phyloP scores from a whole-genome alignment of 2,888 invertebrate genomes.

The Apodemia zela region DNA sequence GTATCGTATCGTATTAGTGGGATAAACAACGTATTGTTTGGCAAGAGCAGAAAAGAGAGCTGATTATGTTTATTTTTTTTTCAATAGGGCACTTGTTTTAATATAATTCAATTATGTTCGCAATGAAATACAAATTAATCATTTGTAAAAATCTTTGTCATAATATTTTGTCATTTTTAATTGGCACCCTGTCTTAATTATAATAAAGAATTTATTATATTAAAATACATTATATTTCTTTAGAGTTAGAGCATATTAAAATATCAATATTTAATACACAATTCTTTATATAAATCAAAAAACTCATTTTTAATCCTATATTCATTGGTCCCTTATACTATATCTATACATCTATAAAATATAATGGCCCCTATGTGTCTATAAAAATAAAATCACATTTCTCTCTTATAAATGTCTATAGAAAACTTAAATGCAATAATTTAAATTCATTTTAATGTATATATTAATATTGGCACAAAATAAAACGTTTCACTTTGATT shows the following conservation, averaged over 20 bases:
- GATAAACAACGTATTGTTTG: too few species aligned
- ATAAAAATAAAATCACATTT: slow-evolving; percentile 12
- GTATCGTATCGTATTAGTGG: too few species aligned
- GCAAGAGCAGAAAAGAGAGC: too few species aligned
- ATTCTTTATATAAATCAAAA: not conserved
- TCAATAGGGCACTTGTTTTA: too few species aligned
- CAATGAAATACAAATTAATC: not conserved
- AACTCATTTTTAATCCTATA: not conserved
- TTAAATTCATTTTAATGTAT: not conserved
- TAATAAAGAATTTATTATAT: too few species aligned
- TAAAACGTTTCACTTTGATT: not conserved
- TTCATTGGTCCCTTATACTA: not conserved
- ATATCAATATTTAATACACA: not conserved
- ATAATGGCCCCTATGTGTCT: slow-evolving; percentile 8
- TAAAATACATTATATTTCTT: too few species aligned
- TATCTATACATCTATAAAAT: not conserved
- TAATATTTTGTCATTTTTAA: slow-evolving; percentile 3
- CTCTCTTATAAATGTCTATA: not conserved
- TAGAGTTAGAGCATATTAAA: not conserved
- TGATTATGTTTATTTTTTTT: too few species aligned
- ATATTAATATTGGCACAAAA: slow-evolving; percentile 5
- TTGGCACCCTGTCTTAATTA: slow-evolving; percentile 1
- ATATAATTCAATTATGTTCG: too few species aligned
- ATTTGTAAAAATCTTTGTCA: not conserved
- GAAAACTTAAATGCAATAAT: not conserved